Base-by-base conservation (phyloP, 2,888 invertebrate species). In the Epiblema foenella region DNA sequence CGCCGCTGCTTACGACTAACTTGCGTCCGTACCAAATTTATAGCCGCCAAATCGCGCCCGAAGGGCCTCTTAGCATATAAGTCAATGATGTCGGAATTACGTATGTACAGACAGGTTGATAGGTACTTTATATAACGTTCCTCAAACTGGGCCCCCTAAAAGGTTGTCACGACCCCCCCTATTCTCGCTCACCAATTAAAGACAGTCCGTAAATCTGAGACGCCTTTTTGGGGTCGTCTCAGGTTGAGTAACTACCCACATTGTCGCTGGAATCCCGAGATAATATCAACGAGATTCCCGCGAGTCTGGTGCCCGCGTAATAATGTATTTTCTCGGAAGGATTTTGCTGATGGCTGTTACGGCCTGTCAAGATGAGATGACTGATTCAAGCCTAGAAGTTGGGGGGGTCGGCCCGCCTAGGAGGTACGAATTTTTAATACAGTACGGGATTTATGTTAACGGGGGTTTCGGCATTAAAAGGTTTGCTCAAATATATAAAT, bases 261-360 rank as follows among this genome's bases (percentile, higher is more conserved):
- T 33, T 33, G 33, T 33, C 33, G 46, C 46, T 5, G 56, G 29
- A 29, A 29, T n/a, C n/a, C n/a, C 29, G n/a, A 29, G n/a, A 29
- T 15, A 29, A 33, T 1, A n/a, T 8, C 56, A 1, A 29, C 29
- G 56, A 2, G 56, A 24, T 56, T 29, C 29, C n/a, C 9, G 24
- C 8, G 29, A 24, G 29, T n/a, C 29, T 56, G 29, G 29, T n/a
- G 29, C 12, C 5, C 20, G 42, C 64, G 52, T 68, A 60, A 68
- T 29, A 42, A 62, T 68, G 42, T 68, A 59, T 60, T 68, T 68
- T 68, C 67, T 68, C 52, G 59, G 52, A 68, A 68, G 68, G 68
- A 68, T 52, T 62, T 39, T 68, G 68, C 68, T 68, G 68, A 68
- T 62, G 68, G 68, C 68, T 60, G 68, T 68, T 62, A 68, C 60